These are phyloP conservation scores for Thryonomys swinderianus DNA, from an alignment of 2,113 vertebrate species.

Conservation along the genomic window DNA sequence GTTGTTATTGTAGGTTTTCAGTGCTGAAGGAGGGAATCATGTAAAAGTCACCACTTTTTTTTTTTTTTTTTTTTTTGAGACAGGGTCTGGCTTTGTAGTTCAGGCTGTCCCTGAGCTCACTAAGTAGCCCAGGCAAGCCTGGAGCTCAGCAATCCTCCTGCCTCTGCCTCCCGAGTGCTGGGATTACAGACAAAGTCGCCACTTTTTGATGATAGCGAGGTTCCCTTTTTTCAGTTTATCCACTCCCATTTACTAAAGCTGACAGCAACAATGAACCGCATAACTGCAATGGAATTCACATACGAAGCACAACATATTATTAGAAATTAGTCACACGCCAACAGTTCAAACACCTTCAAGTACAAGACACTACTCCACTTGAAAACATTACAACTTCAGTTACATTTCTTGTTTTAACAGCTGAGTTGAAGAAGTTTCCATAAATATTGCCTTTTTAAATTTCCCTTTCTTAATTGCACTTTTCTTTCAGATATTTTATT, in stretches of 20 bases:
- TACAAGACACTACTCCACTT: slow-evolving; percentile 75
- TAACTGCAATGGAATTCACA: slow-evolving; percentile 79
- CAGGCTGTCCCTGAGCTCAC: too few relatives aligned
- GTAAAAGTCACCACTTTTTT: slow-evolving; percentile 42
- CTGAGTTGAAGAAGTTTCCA: slow-evolving; percentile 81
- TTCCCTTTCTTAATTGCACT: slow-evolving; percentile 82
- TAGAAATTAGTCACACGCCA: slow-evolving; percentile 79
- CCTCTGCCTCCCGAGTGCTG: too few relatives aligned
- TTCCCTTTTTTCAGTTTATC: not conserved
- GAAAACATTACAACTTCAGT: slow-evolving; percentile 76
- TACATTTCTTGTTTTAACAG: slow-evolving; percentile 85
- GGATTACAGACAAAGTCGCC: too few relatives aligned
- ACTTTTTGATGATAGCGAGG: slow-evolving; percentile 52
- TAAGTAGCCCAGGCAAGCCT: too few relatives aligned
- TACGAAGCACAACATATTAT: slow-evolving; percentile 76
- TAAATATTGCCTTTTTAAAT: slow-evolving; percentile 82
- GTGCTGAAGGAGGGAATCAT: not conserved
- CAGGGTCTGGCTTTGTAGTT: too few relatives aligned
- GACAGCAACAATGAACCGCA: slow-evolving; percentile 75
- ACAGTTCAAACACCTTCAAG: slow-evolving; percentile 82
- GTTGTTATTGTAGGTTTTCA: not conserved
- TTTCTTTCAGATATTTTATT: slow-evolving; percentile 81
- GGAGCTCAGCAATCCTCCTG: too few relatives aligned
- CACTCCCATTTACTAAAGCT: slow-evolving; percentile 47
- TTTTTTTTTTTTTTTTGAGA: slow-evolving; percentile 52